Base-by-base conservation (phyloP, 1,140 invertebrate genomes). In the Nephila pilipes region DNA sequence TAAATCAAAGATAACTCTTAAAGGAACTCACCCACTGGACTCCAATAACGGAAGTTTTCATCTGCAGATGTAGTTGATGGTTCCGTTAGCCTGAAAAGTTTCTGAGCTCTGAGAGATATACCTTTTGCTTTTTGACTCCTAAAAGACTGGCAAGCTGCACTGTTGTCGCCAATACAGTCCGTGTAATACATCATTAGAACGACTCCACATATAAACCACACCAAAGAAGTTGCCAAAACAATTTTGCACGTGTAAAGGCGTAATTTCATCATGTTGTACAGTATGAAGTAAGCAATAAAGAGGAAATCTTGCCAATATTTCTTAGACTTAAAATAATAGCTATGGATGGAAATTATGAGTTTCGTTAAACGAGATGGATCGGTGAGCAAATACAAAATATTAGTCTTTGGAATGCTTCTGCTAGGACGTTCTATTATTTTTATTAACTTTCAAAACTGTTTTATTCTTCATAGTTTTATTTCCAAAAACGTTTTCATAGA, bases 141-240 rank as follows among this genome's bases (percentile, higher is more conserved):
- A 46, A 87, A 81, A 14, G 85, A 80, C 46, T 88, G 87, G 46
- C 92, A 93, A 14, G 85, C 92, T 46, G 18, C 92, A 65, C 63
- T 92, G 18, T 89, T 92, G 25, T 94, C 85, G 10, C 93, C 94
- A 10, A 95, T 95, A 94, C 96, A 99, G 95, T 99, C 98, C 32
- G 98, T 98, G 95, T 98, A 99, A 95, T 98, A 97, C 96, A 98
- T 98, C 83, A 99, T 96, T 58, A 99, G 96, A 85, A 98, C 97
- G 29, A 99, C 98, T 96, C 98, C 98, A 60, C 99, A 96, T 94
- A 99, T 96, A 94, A 99, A 97, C 99, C 99, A 99, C 75, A 98
- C 98, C 93, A 99, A 96, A 0, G 98, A 99, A 90, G 99, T 99
- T 94, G 98, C 96, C 94, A 99, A 96, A 94, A 99, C 98, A 94